A percentile compares a stretch with the other conserved stretches of the same genome.
These are phyloP conservation scores for Aricia artaxerxes DNA, from an alignment of 2,888 invertebrate genomes.

Conservation along the genomic window DNA sequence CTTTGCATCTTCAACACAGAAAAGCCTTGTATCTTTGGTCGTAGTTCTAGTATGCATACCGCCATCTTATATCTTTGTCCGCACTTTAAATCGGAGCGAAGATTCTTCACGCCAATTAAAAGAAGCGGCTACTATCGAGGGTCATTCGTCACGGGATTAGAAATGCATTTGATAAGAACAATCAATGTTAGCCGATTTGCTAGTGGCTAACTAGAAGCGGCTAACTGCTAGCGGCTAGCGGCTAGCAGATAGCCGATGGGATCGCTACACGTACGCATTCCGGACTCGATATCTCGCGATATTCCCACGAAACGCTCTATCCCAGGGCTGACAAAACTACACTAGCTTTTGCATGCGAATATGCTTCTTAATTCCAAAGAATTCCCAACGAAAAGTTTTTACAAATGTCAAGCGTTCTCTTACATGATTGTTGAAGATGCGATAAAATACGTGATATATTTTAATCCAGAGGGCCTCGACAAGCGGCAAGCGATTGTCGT, in stretches of 20 bases:
- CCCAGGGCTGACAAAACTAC: not conserved
- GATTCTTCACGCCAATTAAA: conserved; percentile 4
- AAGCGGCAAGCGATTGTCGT: too few relatives aligned
- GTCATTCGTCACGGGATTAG: conserved; percentile 8
- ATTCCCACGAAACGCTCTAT: conserved; percentile 40
- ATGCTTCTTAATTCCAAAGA: not conserved
- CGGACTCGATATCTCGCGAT: conserved; percentile 40
- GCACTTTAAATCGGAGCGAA: not conserved
- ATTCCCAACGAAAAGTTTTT: too few relatives aligned
- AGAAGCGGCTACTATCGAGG: not conserved
- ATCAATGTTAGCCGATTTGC: conserved; percentile 22
- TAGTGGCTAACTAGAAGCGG: not conserved
- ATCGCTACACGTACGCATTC: conserved; percentile 48
- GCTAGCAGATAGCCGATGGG: conserved; percentile 37
- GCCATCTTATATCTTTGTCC: not conserved
- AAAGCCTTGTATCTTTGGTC: too few relatives aligned
- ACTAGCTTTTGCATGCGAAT: not conserved
- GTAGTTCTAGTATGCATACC: not conserved
- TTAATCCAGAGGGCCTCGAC: too few relatives aligned
- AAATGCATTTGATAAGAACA: not conserved
- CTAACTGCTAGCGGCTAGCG: conserved; percentile 19
- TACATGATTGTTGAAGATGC: too few relatives aligned
- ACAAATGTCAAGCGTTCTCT: too few relatives aligned
- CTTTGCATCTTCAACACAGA: too few relatives aligned
- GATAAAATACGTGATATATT: too few relatives aligned